Conservation (phyloP, 2,113 vertebrate species). For the Entomyzon cyanotis region DNA sequence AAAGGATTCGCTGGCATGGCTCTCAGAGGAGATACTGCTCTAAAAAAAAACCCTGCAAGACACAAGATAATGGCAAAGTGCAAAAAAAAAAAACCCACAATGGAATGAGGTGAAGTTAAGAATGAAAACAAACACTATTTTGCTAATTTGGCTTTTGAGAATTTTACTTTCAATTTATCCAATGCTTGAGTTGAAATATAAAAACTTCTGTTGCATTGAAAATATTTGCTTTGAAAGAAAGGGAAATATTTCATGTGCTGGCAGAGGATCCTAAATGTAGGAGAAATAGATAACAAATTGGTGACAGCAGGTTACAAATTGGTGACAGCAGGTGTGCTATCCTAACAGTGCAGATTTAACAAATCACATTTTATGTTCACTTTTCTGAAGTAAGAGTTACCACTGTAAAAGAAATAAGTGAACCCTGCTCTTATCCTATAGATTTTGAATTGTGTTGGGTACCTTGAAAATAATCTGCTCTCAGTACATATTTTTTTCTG, state of each 20-base stretch:
- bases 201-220: not conserved
- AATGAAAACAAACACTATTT: not conserved
- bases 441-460: not conserved
- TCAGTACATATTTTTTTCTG: not conserved
- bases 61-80: not conserved
- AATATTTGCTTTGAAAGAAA: not conserved
- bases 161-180: not conserved
- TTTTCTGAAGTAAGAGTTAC: slow-evolving; percentile 29
- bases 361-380: slow-evolving; percentile 55
- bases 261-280: not conserved
- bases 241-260: not conserved
- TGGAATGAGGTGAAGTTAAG: not conserved
- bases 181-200: not conserved
- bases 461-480: not conserved
- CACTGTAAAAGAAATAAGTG: not conserved
- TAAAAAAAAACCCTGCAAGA: not conserved
- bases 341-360: slow-evolving; percentile 19
- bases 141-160: not conserved
- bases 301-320: slow-evolving; percentile 52
- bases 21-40: not conserved
- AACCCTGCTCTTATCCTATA: not conserved
- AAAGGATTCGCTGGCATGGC: not conserved
- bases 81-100: not conserved
- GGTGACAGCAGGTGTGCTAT: slow-evolving; percentile 42
- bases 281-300: slow-evolving; percentile 39